These are phyloP conservation scores for Agriotes lineatus DNA, from an alignment of 2,888 invertebrate species.

Conservation along the genomic window DNA sequence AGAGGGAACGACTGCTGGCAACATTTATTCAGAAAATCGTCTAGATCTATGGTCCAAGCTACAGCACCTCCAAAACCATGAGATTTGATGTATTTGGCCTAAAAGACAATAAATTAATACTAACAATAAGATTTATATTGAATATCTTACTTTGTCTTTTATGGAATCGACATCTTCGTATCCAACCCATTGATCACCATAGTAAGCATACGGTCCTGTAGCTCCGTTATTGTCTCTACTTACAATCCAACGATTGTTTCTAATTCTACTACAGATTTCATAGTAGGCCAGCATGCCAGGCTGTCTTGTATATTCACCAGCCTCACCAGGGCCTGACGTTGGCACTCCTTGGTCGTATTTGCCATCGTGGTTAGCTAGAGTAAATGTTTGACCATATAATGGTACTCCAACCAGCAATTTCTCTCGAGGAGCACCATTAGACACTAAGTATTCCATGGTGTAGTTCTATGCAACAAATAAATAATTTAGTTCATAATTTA, in stretches of 20 bases:
- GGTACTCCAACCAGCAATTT: constrained; percentile 87
- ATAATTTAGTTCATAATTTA: constrained; percentile 40
- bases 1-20: constrained; percentile 85
- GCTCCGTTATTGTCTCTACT: constrained; percentile 69
- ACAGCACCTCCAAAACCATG: constrained; percentile 85
- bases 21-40: constrained; percentile 88
- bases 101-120: constrained; percentile 44
- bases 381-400: constrained; percentile 90
- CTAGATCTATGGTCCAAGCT: constrained; percentile 90
- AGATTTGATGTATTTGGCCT: constrained; percentile 80
- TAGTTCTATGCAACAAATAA: too few relatives aligned
- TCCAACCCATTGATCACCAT: constrained; percentile 89
- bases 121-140: background rate
- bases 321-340: constrained; percentile 80
- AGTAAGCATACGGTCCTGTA: constrained; percentile 83
- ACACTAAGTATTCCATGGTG: constrained; percentile 81
- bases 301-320: constrained; percentile 86
- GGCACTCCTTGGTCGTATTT: constrained; percentile 72
- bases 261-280: constrained; percentile 83
- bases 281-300: constrained; percentile 91
- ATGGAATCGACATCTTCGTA: constrained; percentile 87
- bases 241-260: constrained; percentile 76
- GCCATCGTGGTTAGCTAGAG: constrained; percentile 68
- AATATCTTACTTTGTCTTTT: constrained; percentile 73
- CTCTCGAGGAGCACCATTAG: constrained; percentile 80